Evolutionary conservation across 1,140 invertebrate genomes (phyloP), one percentile per base, ranked within the genome.

Genomic region (Pantala flavescens): DNA sequence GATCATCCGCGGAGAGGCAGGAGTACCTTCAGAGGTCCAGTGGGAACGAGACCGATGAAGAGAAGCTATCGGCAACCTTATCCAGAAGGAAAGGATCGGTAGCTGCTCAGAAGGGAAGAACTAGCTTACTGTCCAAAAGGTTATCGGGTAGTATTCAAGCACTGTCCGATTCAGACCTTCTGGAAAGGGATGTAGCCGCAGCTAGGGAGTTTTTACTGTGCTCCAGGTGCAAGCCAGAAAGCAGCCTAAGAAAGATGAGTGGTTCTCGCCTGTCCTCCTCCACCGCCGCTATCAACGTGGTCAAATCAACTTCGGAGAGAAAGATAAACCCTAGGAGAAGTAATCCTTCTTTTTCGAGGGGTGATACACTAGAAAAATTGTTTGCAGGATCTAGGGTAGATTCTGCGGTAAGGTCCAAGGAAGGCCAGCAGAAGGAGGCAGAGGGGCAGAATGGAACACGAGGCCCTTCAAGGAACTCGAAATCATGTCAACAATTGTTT

Each of bases 41-140:
- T 21, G 24, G 36, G 21, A 55, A 76, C 10, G 73, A 70, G 21
- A 72, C 23, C 12, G 78, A 77, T 43, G 78, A 79, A 36, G 78
- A 79, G 70, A 78, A 78, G 24, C 70, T 78, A 23, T 77, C 78
- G 0, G 49, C 49, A 1, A 72, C 71, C 19, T 14, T 36, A 19
- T 42, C 42, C 24, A 24, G 24, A 11, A 72, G 71, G 71, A 63
- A 63, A 21, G 49, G 49, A 1, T 19, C 71, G 42, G 24, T 24
- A 24, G 49, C 49, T 21, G 2, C 49, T 63, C 49, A 63, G 12
- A 24, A 42, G n/a, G 23, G 42, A 72, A 24, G 49, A 16, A 63
- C n/a, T 3, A 72, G n/a, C n/a, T 24, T 42, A n/a, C 24, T 72
- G 24, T 28, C 24, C 12, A 72, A 24, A 21, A 24, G 71, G 9